phyloP scores from a whole-genome alignment of 1,140 invertebrate genomes.

The Anastatus disparis region DNA sequence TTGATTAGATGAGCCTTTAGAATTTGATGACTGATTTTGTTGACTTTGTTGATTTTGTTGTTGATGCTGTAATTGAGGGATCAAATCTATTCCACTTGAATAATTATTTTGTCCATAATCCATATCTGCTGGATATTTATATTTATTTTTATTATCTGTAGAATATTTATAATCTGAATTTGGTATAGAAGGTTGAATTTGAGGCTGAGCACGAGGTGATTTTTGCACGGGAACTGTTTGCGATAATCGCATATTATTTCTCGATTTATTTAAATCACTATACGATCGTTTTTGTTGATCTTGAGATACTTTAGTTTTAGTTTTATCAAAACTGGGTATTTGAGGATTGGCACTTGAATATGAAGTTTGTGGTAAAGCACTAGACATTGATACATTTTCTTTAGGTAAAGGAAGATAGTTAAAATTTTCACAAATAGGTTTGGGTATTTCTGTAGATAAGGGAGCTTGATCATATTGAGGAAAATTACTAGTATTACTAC shows the following conservation, averaged over 20 bases:
- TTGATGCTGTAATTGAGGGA: slow-evolving; percentile 51
- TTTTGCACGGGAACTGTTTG: slow-evolving; percentile 29
- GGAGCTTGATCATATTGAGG: slow-evolving; percentile 55
- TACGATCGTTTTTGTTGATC: slow-evolving; percentile 44
- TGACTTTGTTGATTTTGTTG: slow-evolving; percentile 48
- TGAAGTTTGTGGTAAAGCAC: slow-evolving; percentile 33
- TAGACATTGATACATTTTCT: slow-evolving; percentile 52
- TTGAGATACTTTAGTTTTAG: slow-evolving; percentile 52
- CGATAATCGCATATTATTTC: slow-evolving; percentile 19
- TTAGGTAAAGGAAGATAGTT: slow-evolving; percentile 59
- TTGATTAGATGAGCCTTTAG: slow-evolving; percentile 23
- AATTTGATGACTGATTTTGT: slow-evolving; percentile 22
- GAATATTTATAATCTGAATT: slow-evolving; percentile 53
- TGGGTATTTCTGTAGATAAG: slow-evolving; percentile 34
- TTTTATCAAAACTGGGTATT: slow-evolving; percentile 51
- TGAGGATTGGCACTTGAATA: slow-evolving; percentile 28
- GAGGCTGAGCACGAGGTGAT: slow-evolving; percentile 12
- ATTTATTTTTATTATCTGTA: slow-evolving; percentile 54
- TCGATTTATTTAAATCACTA: slow-evolving; percentile 30
- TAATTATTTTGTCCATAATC: slow-evolving; percentile 60
- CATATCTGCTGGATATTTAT: slow-evolving; percentile 59
- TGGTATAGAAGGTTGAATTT: slow-evolving; percentile 23
- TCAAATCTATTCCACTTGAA: slow-evolving; percentile 39
- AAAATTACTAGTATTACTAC: slow-evolving; percentile 45
- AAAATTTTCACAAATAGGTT: slow-evolving; percentile 60